These are phyloP conservation scores for Phania funesta DNA, from an alignment of 2,888 invertebrate species.

Conservation along the genomic window DNA sequence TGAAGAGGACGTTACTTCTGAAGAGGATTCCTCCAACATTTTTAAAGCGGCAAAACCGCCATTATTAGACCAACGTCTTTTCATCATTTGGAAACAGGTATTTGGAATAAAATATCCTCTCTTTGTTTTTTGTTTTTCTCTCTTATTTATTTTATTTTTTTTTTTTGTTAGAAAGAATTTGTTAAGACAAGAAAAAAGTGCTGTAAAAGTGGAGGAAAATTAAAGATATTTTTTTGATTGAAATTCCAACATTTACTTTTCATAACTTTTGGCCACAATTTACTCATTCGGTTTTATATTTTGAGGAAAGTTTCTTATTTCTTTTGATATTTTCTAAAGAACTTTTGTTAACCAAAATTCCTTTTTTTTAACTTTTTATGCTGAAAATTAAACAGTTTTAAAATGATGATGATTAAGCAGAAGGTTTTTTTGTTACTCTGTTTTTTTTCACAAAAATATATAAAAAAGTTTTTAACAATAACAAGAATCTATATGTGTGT, in stretches of 20 bases:
- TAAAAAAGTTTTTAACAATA: constrained; percentile 36
- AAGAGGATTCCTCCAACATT: constrained; percentile 87
- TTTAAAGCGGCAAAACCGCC: constrained; percentile 85
- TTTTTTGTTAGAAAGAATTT: background rate
- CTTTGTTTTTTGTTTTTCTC: background rate
- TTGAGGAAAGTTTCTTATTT: constrained; percentile 4
- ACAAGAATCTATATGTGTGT: constrained; percentile 46
- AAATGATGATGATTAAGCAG: constrained; percentile 64
- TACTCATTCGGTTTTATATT: constrained; percentile 28
- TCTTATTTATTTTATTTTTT: background rate
- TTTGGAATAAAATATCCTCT: constrained; percentile 6
- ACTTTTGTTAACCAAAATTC: constrained; percentile 44
- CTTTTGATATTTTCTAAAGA: constrained; percentile 7
- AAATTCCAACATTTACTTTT: background rate
- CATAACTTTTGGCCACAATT: constrained; percentile 28
- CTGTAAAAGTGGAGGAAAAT: constrained; percentile 19
- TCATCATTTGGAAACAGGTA: constrained; percentile 82
- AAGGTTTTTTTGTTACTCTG: constrained; percentile 33
- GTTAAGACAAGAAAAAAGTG: background rate
- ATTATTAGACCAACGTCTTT: constrained; percentile 89
- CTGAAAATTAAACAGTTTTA: constrained; percentile 53
- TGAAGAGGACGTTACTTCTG: constrained; percentile 88
- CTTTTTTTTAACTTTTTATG: constrained; percentile 16
- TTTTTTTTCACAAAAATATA: constrained; percentile 8
- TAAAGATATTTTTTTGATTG: background rate